Evolutionary conservation across 1,140 invertebrate genomes (phyloP).

Genomic region (Zeugodacus cucurbitae): DNA sequence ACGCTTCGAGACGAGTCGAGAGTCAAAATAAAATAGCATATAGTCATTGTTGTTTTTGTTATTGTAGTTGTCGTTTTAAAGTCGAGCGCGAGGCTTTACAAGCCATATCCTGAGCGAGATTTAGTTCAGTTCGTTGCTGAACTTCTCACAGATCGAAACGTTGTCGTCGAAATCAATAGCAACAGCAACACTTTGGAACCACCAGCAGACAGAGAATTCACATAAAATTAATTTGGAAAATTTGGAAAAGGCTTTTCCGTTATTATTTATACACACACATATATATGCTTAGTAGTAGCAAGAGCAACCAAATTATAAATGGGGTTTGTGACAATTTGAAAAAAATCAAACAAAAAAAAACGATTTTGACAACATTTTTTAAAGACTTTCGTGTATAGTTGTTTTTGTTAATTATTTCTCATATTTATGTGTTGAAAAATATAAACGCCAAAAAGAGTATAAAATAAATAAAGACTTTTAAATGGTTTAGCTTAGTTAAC

Average conservation of each 20-base stretch:
- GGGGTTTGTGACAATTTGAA: slow-evolving; percentile 25
- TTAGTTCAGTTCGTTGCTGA: slow-evolving; percentile 27
- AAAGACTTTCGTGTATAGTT: not conserved
- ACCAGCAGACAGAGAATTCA: not conserved
- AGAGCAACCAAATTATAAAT: not conserved
- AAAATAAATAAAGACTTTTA: not conserved
- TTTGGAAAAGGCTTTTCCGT: not conserved
- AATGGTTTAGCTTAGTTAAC: not conserved
- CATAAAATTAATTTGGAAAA: not conserved
- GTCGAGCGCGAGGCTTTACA: slow-evolving; percentile 25
- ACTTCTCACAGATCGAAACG: slow-evolving; percentile 23
- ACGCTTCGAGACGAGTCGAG: not conserved
- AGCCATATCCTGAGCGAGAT: slow-evolving; percentile 14
- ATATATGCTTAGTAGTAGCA: not conserved
- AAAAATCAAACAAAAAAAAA: not conserved
- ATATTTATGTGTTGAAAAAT: not conserved
- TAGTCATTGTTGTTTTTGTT: not conserved
- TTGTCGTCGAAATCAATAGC: not conserved
- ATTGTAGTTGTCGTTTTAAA: not conserved
- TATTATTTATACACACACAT: not conserved
- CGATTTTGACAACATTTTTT: not conserved
- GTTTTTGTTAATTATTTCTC: not conserved
- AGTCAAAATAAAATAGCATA: not conserved
- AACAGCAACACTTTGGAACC: not conserved
- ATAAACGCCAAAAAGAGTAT: not conserved